Evolutionary conservation across 2,888 invertebrate species (phyloP).

Genomic region (Pyrocoelia pectoralis): DNA sequence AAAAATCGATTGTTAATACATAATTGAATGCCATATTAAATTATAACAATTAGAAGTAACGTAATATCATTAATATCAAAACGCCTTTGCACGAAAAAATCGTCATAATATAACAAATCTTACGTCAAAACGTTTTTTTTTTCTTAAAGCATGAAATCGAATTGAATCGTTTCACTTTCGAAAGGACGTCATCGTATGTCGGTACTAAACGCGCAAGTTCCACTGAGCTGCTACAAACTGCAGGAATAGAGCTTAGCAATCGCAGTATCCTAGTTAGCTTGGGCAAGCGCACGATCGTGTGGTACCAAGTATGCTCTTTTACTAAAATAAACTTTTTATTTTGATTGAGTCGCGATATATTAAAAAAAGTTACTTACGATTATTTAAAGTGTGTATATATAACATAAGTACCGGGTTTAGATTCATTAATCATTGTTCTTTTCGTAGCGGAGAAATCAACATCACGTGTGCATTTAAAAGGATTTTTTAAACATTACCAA

Average conservation of each 20-base stretch:
- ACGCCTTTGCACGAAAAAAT: slow-evolving; percentile 23
- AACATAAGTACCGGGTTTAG: background rate
- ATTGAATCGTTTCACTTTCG: slow-evolving; percentile 60
- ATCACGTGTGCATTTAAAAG: slow-evolving; percentile 24
- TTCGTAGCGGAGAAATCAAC: slow-evolving; percentile 15
- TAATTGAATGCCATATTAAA: background rate
- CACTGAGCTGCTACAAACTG: slow-evolving; percentile 54
- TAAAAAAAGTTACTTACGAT: background rate
- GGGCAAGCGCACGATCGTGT: slow-evolving; percentile 60
- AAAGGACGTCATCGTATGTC: slow-evolving; percentile 57
- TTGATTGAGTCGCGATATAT: slow-evolving; percentile 18
- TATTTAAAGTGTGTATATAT: slow-evolving; percentile 12
- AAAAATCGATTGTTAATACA: background rate
- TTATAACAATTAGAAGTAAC: slow-evolving; percentile 1
- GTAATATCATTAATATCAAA: slow-evolving; percentile 4
- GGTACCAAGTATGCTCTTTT: slow-evolving; percentile 58
- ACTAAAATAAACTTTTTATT: slow-evolving; percentile 26
- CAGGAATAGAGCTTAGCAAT: slow-evolving; percentile 53
- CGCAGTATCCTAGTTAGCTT: slow-evolving; percentile 58
- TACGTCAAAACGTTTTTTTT: slow-evolving; percentile 53
- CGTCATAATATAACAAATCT: slow-evolving; percentile 43
- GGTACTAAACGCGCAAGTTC: slow-evolving; percentile 52
- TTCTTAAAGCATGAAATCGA: slow-evolving; percentile 54
- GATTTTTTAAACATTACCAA: background rate
- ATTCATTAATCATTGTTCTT: background rate